Conservation (phyloP, 2,797 vertebrate genomes). For the Urosaurus nigricauda region DNA sequence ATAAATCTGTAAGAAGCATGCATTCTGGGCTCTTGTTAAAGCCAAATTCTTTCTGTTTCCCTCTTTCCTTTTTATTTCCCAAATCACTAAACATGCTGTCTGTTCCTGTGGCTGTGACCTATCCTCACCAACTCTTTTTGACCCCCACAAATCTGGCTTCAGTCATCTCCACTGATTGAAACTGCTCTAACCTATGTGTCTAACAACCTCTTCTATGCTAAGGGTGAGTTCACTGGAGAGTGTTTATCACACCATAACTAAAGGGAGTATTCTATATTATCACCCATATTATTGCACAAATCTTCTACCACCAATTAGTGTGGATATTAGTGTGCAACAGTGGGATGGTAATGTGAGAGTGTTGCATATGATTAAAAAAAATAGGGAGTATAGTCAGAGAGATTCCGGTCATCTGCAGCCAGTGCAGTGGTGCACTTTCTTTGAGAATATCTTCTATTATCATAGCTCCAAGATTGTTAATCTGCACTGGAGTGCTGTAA, state of each 20-base stretch:
- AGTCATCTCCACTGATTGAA: background rate
- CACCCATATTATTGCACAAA: background rate
- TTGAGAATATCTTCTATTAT: background rate
- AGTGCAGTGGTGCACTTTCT: background rate
- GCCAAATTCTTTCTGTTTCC: slow-evolving; percentile 18
- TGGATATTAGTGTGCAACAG: slow-evolving; percentile 19
- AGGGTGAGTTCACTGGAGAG: slow-evolving; percentile 33
- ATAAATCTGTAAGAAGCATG: slow-evolving; percentile 16
- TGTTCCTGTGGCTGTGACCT: slow-evolving; percentile 20
- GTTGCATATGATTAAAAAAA: background rate
- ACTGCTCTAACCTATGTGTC: slow-evolving; percentile 20
- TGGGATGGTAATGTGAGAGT: background rate
- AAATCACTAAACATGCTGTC: slow-evolving; percentile 16
- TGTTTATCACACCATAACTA: slow-evolving; percentile 12
- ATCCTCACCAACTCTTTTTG: slow-evolving; percentile 28
- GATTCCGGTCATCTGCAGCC: background rate
- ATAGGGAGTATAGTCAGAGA: background rate
- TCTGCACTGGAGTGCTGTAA: background rate
- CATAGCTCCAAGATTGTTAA: background rate
- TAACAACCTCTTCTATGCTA: slow-evolving; percentile 25
- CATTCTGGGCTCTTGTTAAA: slow-evolving; percentile 14
- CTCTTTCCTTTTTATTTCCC: slow-evolving; percentile 23
- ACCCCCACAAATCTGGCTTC: slow-evolving; percentile 25
- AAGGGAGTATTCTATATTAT: slow-evolving; percentile 19
- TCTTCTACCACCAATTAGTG: background rate